Base-by-base conservation (phyloP, 1,140 invertebrate species). In the Heliconius himera region DNA sequence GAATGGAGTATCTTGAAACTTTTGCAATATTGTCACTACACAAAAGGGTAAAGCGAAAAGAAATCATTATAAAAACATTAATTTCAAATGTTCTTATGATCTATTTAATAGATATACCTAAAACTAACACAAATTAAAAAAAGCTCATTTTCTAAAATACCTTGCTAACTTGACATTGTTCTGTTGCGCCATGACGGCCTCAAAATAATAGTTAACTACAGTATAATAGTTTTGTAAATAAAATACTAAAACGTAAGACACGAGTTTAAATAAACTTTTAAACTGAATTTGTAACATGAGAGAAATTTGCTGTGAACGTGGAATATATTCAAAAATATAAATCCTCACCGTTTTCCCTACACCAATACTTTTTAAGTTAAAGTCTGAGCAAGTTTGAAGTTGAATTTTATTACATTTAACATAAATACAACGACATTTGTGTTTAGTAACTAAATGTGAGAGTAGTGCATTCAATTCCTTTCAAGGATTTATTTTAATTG, bases 321-420 rank as follows among this genome's bases (percentile, higher is more conserved):
- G n/a, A 26, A 66, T 66, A 66, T 66, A 66, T 66, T 66, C 60
- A 66, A 66, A 56, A 66, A 26, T 26, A 66, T 22, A 66, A 66
- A 26, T 26, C 60, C 60, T 26, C 8, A 66, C 60, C 60, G 60
- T 66, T 66, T 66, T 66, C 29, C 33, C 11, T 71, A 71, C 70
- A 71, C 70, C 70, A 38, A 71, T 38, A 71, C 70, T 71, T 71
- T 71, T 33, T 38, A 71, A 71, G 70, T 71, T 71, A 11, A 71
- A 29, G 70, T n/a, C 70, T 66, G 60, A 66, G 11, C 22, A 29
- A 66, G 22, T 66, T 66, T 66, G 18, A 29, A 66, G 26, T 66
- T 66, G 22, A 66, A 66, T 66, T 66, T 29, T 29, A 29, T 66
- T 26, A 22, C 70, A 13, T n/a, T 72, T 72, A n/a, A 72, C 29